Evolutionary conservation across 2,113 vertebrate genomes (phyloP), one percentile per base, ranked within the genome.

Genomic region (Tor tambroides): DNA sequence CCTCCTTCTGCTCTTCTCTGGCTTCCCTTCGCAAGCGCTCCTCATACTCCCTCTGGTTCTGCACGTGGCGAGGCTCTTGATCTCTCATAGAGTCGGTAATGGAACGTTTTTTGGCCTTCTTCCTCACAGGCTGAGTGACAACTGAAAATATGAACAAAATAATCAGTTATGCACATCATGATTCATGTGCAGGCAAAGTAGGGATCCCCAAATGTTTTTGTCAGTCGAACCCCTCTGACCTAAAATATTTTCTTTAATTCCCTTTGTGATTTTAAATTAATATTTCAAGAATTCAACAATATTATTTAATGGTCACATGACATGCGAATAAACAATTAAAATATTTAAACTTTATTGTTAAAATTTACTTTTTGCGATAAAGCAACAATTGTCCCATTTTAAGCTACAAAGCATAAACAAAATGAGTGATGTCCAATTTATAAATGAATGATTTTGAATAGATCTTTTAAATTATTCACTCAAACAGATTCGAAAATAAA

Each of bases 1-100:
- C 80, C 41, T 82, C 80, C 38, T 82, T 82, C 15, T 67, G 59
- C 10, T 82, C 80, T 11, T 82, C 80, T 43, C 59, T 65, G 79
- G 79, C 59, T 43, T 81, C 79, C 26, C n/a, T 65, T 3, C 59
- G 59, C 80, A 65, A 30, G 2, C n/a, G 23, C 30, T 82, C 80
- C 61, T 65, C 80, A 30, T 30, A 67, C n/a, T 82, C 59, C 61
- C 59, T 82, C n/a, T 82, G n/a, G 5, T 82, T 63, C n/a, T 43
- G 59, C 59, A 82, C 41, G 11, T 46, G 38, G 23, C 67, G 38
- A 67, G 15, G 2, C 0, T 65, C 80, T 46, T 65, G 32, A 28
- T 65, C 59, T 28, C 80, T 17, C 19, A 81, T 0, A 1, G 4
- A 4, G n/a, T 12, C 80, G 10, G 7, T 6, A 21, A 46, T 21